Base-by-base conservation (phyloP, 2,888 invertebrate genomes). In the Cecidostiba fungosa region DNA sequence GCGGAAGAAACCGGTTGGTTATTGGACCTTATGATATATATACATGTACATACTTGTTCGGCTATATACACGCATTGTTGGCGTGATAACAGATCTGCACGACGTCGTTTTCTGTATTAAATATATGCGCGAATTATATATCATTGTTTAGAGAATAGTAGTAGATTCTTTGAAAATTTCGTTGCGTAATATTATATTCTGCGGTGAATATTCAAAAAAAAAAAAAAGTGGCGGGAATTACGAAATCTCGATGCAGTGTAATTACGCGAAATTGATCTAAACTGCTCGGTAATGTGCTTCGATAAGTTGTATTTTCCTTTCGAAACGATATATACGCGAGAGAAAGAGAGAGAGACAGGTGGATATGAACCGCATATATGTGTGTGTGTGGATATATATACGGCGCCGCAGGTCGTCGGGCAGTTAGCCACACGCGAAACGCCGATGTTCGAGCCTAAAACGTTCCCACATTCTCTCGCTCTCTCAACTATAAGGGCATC, bases 391-490 rank as follows among this genome's bases (percentile, higher is more conserved):
- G n/a, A 12, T 77, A n/a, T 77, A 26, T 16, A 59, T 23, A n/a
- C 59, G 16, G 26, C 59, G 29, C 32, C 39, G 43, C 50, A 76
- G n/a, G 74, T 50, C 26, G 62, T 72, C 62, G n/a, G 36, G 85
- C 50, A 85, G 81, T 85, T 77, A 85, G 29, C 77, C 86, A 86
- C 87, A 86, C 87, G 47, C 82, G 77, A 82, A 74, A 62, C 76
- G 29, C 73, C 70, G 73, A 43, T 76, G 39, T 72, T 73, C 78
- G 69, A 77, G 72, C 74, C 87, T 85, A 86, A 88, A 88, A 87
- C 87, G 88, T 90, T 90, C 90, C 88, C 90, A 91, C 90, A 90
- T 90, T 88, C 89, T 87, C 81, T 36, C 36, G 2, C 36, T 36
- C 36, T 36, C 36, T 36, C 6, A 12, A 12, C 12, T 43, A 43